A percentile compares a stretch with the other conserved stretches of the same genome.
Evolutionary conservation across 2,888 invertebrate species (phyloP).

Genomic region (Glaucopsyche alexis): DNA sequence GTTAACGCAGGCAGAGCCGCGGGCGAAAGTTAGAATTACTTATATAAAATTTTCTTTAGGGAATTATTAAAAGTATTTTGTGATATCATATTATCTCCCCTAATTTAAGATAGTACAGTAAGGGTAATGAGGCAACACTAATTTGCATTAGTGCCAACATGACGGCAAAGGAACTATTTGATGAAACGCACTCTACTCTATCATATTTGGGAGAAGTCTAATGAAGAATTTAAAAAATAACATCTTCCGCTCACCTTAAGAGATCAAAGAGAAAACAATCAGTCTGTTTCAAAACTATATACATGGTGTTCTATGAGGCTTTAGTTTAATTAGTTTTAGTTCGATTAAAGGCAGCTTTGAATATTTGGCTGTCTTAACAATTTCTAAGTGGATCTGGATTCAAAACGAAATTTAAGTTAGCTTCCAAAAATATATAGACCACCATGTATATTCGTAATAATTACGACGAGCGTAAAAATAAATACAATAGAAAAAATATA

Average conservation of each 20-base stretch:
- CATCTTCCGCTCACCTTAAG: conserved; percentile 2
- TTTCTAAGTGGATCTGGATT: background rate
- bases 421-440: background rate
- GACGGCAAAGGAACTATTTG: no score
- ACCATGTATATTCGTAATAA: conserved; percentile 9
- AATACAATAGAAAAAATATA: conserved; percentile 29
- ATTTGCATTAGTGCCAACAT: no score
- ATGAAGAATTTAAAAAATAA: conserved; percentile 22
- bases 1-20: no score
- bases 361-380: background rate
- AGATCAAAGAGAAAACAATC: conserved; percentile 22
- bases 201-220: conserved; percentile 3
- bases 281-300: conserved; percentile 15
- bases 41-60: no score
- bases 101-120: no score
- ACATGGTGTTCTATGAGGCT: background rate
- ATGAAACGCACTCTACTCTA: no score
- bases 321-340: background rate
- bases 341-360: no score
- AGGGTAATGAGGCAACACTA: no score
- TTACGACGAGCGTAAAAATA: conserved; percentile 16
- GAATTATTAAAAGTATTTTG: no score
- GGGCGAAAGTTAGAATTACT: no score
- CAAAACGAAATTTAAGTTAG: background rate
- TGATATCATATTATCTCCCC: no score